phyloP scores from a whole-genome alignment of 2,888 invertebrate species.

The Clanis bilineata region DNA sequence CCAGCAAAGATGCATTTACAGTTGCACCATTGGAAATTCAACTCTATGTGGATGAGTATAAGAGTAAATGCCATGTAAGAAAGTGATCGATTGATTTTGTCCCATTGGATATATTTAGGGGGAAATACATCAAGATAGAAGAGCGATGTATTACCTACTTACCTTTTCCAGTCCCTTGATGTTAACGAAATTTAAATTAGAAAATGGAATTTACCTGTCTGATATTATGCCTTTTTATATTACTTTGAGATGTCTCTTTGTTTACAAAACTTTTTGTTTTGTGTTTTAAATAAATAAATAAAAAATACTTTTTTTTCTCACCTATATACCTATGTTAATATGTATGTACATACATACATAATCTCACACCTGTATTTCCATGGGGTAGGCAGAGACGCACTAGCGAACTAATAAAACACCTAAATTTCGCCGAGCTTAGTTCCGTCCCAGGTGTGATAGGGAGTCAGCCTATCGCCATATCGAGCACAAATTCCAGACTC shows the following conservation, averaged over 20 bases:
- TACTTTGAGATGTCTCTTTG: background rate
- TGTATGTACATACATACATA: too few species aligned
- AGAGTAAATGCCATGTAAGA: conserved; percentile 17
- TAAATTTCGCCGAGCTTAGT: too few species aligned
- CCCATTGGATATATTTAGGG: conserved; percentile 37
- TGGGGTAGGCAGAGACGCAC: too few species aligned
- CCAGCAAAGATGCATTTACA: conserved; percentile 22
- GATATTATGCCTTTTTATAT: conserved; percentile 7
- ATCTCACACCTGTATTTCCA: too few species aligned
- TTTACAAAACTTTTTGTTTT: too few species aligned
- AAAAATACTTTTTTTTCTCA: too few species aligned
- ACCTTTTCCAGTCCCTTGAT: conserved; percentile 35
- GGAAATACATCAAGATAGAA: conserved; percentile 36
- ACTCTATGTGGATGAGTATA: conserved; percentile 10
- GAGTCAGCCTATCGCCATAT: too few species aligned
- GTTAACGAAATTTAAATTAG: conserved; percentile 30
- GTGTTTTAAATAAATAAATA: too few species aligned
- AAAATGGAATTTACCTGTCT: conserved; percentile 17
- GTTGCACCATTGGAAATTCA: conserved; percentile 13
- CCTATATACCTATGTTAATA: too few species aligned
- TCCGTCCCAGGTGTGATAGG: too few species aligned
- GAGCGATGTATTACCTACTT: conserved; percentile 41
- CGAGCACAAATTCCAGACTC: too few species aligned
- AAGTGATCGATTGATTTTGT: conserved; percentile 23
- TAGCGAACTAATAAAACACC: too few species aligned